Evolutionary conservation across 2,797 vertebrate species (phyloP), one percentile per base, ranked within the genome.

Genomic region (Darevskia nairensis): DNA sequence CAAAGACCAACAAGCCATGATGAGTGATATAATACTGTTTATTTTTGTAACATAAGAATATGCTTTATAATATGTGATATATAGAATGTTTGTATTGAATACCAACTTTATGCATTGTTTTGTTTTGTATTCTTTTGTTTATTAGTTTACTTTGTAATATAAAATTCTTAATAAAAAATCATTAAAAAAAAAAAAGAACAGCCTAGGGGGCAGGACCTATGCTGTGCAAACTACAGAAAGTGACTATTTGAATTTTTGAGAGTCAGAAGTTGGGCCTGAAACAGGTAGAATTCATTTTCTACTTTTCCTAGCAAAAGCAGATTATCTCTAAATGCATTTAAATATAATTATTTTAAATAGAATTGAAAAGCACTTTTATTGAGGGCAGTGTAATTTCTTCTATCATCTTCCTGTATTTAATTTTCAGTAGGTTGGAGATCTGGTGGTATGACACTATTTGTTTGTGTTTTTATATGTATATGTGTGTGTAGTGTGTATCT

Each of bases 241-340:
- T 25, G 23, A 66, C 55, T 29, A 68, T 35, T 21, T 41, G 25
- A 44, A 44, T 71, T 35, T 11, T 82, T 25, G 4, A 41, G 10
- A 17, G 25, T 41, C 78, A 80, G n/a, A 79, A 80, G 8, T 32
- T 17, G 9, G 15, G 50, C 10, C 23, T 76, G 27, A 29, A 72
- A 72, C 15, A 46, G 75, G 74, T 25, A 77, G 75, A 76, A 77
- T 46, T 8, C 1, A 32, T 32, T 17, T 41, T 68, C 13, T 69
- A 23, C 35, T 76, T 76, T 8, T 25, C 25, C 44, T 15, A 19
- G 32, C 29, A 86, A 79, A 68, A 46, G 29, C 6, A 78, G 41
- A 44, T 32, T 35, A 41, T 64, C 59, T 64, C 8, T 76, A 41
- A 64, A 64, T n/a, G 55, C 81, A 71, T 89, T 68, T 68, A 89